These are phyloP conservation scores for Clamator glandarius DNA, from an alignment of 2,797 vertebrate genomes.

Conservation along the genomic window DNA sequence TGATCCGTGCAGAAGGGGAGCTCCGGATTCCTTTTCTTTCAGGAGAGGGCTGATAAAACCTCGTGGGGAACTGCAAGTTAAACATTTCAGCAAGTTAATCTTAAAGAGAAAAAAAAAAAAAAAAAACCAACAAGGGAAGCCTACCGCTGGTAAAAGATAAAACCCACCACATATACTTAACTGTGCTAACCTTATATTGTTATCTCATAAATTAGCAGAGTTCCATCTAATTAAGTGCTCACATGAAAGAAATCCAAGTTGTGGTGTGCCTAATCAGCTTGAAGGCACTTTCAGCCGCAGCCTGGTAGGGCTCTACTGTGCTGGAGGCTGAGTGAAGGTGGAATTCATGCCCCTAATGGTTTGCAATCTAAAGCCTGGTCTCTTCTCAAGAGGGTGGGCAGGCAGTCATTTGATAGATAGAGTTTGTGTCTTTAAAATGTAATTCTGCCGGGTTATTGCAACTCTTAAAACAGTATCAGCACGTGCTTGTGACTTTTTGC, in stretches of 20 bases:
- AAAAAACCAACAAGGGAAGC: neutral
- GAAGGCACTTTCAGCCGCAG: neutral
- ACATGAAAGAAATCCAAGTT: constrained; percentile 45
- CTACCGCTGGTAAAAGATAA: constrained; percentile 33
- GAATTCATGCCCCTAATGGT: neutral
- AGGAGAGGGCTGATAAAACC: neutral
- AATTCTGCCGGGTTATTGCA: neutral
- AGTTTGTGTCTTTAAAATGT: neutral
- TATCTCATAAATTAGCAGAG: constrained; percentile 61
- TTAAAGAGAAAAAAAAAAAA: neutral
- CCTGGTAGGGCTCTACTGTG: neutral
- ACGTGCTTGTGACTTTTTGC: neutral
- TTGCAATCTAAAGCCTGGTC: neutral
- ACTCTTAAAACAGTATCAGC: neutral
- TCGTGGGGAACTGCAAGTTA: neutral
- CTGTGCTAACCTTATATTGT: constrained; percentile 49
- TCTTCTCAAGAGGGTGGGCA: neutral
- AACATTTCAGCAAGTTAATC: neutral
- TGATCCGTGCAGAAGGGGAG: neutral
- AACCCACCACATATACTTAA: neutral
- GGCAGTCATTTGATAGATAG: neutral
- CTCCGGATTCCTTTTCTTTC: neutral
- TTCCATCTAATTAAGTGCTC: constrained; percentile 64
- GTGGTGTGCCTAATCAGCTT: constrained; percentile 30
- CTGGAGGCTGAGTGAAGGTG: neutral